These are phyloP conservation scores for Marisa cornuarietis DNA, from an alignment of 1,140 invertebrate genomes.

Conservation along the genomic window DNA sequence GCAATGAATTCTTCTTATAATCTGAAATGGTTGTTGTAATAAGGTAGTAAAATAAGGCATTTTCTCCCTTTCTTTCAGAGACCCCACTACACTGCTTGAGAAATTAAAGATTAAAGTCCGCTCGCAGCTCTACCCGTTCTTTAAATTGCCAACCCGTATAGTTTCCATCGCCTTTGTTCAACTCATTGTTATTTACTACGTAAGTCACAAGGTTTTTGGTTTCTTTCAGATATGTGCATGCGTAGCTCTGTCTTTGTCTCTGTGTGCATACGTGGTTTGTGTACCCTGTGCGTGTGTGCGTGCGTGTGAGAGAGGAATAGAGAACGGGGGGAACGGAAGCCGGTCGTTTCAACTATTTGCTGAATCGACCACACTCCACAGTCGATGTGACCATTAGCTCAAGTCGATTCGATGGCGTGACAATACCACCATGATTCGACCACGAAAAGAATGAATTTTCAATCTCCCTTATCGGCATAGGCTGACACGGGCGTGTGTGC, in stretches of 20 bases:
- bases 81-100: background rate
- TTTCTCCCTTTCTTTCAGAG: slow-evolving; percentile 1
- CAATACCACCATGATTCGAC: too few species aligned
- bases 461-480: too few species aligned
- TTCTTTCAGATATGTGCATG: background rate
- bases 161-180: slow-evolving; percentile 24
- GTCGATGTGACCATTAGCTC: too few species aligned
- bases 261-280: background rate
- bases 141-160: slow-evolving; percentile 25
- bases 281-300: background rate
- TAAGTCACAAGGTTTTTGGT: background rate
- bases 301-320: background rate
- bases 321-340: background rate
- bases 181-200: slow-evolving; percentile 26
- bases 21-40: too few species aligned
- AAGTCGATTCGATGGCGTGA: too few species aligned
- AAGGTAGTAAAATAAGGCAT: too few species aligned
- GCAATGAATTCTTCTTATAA: too few species aligned
- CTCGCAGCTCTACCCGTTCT: slow-evolving; percentile 17
- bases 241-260: background rate
- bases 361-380: too few species aligned
- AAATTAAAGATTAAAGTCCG: slow-evolving; percentile 5
- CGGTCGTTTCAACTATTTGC: background rate
- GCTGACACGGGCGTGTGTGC: too few species aligned
- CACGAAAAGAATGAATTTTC: too few species aligned